Evolutionary conservation across 92 coral and sea anemone species (phyloP), one percentile per base, ranked within the genome.

Genomic region (Heteractis magnifica): DNA sequence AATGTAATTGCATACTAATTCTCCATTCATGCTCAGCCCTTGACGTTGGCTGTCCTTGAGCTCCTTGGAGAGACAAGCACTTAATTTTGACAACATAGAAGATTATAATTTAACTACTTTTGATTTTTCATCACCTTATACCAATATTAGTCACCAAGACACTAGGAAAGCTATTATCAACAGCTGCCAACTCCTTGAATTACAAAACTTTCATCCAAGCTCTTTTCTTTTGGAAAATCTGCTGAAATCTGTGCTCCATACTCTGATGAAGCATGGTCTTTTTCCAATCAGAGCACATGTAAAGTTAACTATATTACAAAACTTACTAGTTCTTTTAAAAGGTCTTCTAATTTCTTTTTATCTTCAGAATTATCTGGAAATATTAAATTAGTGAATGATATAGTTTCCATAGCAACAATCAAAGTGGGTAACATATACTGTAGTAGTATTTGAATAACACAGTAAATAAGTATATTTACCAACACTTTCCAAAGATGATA

Each of bases 11-110:
- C 86, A 92, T 93, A 82, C 97, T 95, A 48, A 95, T 87, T 50
- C 92, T 90, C 4, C 98, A 89, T 78, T 95, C 98, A 34, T 98
- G 87, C 81, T 95, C 98, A 12, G 94, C 95, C 41, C 98, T 83
- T n/a, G 98, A 95, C 26, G 94, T 91, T 10, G 98, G 98, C n/a
- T 93, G 84, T 77, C 95, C 88, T 68, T 92, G 91, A 48, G 95
- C 91, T 52, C 88, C 97, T 93, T 44, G 41, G 49, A 62, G 20
- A 74, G n/a, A n/a, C n/a, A n/a, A n/a, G 26, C 26, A 26, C 26
- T 26, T 26, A 26, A 26, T 26, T 26, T 26, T 26, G 26, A 26
- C 26, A 26, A 26, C 26, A 26, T 26, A 26, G 26, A 26, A 26
- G 26, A 26, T 26, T 26, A 26, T 26, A 26, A 26, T 26, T 26